A percentile compares a stretch with the other conserved stretches of the same genome.
These are phyloP conservation scores for Crocallis elinguaria DNA, from an alignment of 2,888 invertebrate genomes.

Conservation along the genomic window DNA sequence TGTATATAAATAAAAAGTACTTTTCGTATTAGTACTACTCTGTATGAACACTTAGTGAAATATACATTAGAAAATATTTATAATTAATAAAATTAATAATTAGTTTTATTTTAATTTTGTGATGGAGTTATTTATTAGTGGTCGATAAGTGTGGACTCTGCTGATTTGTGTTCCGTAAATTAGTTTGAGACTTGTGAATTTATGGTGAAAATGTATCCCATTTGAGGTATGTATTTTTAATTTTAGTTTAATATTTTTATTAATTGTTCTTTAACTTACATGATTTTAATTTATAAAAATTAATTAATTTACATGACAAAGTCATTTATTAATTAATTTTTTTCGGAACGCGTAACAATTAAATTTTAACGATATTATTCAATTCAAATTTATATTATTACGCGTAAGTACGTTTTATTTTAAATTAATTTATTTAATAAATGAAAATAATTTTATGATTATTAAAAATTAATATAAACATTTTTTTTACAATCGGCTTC, in stretches of 20 bases:
- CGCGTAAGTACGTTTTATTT: too few relatives aligned
- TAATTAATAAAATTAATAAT: background rate
- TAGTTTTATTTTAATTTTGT: background rate
- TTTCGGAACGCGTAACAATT: too few relatives aligned
- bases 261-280: background rate
- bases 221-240: background rate
- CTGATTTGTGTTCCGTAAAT: slow-evolving; percentile 13
- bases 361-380: too few relatives aligned
- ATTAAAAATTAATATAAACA: too few relatives aligned
- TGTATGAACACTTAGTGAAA: background rate
- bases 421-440: too few relatives aligned
- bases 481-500: too few relatives aligned
- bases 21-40: background rate
- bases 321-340: too few relatives aligned
- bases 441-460: too few relatives aligned
- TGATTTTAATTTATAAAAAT: too few relatives aligned
- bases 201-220: background rate
- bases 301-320: too few relatives aligned
- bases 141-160: slow-evolving; percentile 5
- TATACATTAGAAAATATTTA: background rate
- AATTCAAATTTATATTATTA: too few relatives aligned
- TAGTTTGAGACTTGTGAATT: slow-evolving; percentile 16
- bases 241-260: background rate
- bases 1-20: slow-evolving; percentile 6
- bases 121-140: slow-evolving; percentile 3